Evolutionary conservation across 2,888 invertebrate genomes (phyloP), one percentile per base, ranked within the genome.

Genomic region (Erebia palarica): DNA sequence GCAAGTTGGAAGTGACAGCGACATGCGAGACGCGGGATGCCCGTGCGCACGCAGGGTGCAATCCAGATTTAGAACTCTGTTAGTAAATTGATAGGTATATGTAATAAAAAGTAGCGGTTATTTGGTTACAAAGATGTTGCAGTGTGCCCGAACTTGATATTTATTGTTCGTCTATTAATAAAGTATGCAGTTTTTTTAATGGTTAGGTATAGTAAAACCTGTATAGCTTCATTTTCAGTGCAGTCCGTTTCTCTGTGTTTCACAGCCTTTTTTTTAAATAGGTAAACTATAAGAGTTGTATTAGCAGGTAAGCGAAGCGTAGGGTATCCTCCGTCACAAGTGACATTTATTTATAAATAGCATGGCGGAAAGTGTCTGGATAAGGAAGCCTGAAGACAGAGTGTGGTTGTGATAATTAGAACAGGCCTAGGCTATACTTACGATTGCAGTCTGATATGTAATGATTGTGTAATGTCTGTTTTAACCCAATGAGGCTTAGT

Each of bases 1-100:
- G 79, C 76, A 72, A 75, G 76, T 71, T 73, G 73, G 78, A 76
- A 76, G 68, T 77, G 88, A 87, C 88, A 85, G 84, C 78, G 81
- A 79, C 76, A 80, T 72, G 75, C 71, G 78, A 81, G 79, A 75
- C 58, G 67, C 13, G 21, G 13, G 63, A 47, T 69, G 73, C 71
- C 74, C 75, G 76, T 68, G 75, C 76, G 75, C 71, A 75, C 72
- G 65, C 69, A 75, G 74, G 51, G 64, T 72, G 66, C 74, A 51
- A 59, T 68, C 72, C 76, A 68, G 73, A 53, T 57, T 57, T 69
- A 64, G 69, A 69, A 64, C 18, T 57, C 27, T 47, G 13, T 49
- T 57, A 64, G 64, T 44, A 69, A 64, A 21, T 63, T 75, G 74
- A 36, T 57, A 66, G 11, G 10, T n/a, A 7, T 55, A 16, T 55